phyloP scores from a whole-genome alignment of 2,113 vertebrate genomes.

The Myrmophylax atrothorax region DNA sequence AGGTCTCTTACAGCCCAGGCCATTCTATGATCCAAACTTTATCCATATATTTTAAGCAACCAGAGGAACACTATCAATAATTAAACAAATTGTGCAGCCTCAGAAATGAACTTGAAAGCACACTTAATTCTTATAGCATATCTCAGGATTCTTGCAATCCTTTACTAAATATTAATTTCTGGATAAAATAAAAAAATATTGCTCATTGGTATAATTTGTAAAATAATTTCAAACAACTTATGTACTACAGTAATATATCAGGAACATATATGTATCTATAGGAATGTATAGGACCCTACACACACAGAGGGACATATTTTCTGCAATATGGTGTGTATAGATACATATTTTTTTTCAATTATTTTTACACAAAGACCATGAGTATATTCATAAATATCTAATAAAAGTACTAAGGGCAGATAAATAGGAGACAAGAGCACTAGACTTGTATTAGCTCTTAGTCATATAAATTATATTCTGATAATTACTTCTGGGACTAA shows the following conservation, averaged over 20 bases:
- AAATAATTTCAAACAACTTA: no score
- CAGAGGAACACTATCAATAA: no score
- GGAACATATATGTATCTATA: background rate
- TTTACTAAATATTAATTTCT: no score
- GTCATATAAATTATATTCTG: background rate
- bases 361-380: fast-evolving
- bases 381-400: background rate
- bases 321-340: background rate
- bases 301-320: background rate
- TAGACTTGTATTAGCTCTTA: background rate
- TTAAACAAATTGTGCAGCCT: no score
- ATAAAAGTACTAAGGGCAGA: background rate
- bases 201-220: no score
- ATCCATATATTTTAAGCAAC: no score
- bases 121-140: no score
- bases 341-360: background rate
- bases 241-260: background rate
- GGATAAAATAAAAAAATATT: no score
- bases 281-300: background rate
- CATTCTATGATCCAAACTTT: no score
- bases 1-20: no score
- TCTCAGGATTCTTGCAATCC: no score
- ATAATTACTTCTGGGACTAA: background rate
- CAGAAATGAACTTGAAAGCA: no score
- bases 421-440: background rate